Evolutionary conservation across 2,888 invertebrate species (phyloP).

Genomic region (Phaonia tiefii): DNA sequence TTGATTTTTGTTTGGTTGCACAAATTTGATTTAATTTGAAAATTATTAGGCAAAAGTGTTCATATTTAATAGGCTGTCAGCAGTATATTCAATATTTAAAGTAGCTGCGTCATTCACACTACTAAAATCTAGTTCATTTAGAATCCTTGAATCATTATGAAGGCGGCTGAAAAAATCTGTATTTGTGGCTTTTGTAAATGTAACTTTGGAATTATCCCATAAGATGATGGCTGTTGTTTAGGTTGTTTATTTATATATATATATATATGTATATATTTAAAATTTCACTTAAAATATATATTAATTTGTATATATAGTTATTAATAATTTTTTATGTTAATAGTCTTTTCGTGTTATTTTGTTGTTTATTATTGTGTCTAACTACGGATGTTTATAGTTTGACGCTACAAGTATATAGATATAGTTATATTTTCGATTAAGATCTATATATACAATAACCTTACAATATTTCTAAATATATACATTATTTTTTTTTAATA

Average conservation of each 20-base stretch:
- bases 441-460: slow-evolving; percentile 5
- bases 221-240: too few relatives aligned
- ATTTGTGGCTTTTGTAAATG: too few relatives aligned
- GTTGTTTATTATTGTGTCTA: slow-evolving; percentile 54
- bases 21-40: too few relatives aligned
- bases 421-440: neutral
- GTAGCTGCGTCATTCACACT: too few relatives aligned
- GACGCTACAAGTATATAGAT: slow-evolving; percentile 25
- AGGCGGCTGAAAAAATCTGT: too few relatives aligned
- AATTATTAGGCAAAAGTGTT: too few relatives aligned
- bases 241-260: slow-evolving; percentile 9
- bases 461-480: slow-evolving; percentile 29
- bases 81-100: too few relatives aligned
- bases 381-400: slow-evolving; percentile 46
- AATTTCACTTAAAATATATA: slow-evolving; percentile 1
- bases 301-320: neutral
- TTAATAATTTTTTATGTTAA: slow-evolving; percentile 30
- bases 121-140: too few relatives aligned
- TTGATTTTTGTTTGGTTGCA: too few relatives aligned
- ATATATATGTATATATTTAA: neutral
- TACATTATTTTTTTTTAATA: slow-evolving; percentile 5
- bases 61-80: too few relatives aligned
- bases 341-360: slow-evolving; percentile 60
- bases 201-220: too few relatives aligned
- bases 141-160: too few relatives aligned